phyloP scores from a whole-genome alignment of 2,797 vertebrate species.

The Pagetopsis macropterus region DNA sequence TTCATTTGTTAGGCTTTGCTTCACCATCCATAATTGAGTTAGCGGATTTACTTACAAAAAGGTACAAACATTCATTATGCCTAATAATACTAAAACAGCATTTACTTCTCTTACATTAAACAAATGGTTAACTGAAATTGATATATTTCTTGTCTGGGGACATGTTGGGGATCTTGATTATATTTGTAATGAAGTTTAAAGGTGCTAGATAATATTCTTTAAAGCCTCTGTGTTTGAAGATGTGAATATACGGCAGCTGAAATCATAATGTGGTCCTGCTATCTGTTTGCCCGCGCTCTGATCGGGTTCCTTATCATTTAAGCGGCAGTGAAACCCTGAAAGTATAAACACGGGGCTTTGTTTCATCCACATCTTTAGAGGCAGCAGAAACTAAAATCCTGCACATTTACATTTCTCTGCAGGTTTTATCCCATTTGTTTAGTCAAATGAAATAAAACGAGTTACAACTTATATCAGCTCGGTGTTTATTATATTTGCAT shows the following conservation, averaged over 20 bases:
- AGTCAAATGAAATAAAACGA: background rate
- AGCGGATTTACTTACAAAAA: background rate
- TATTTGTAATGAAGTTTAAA: background rate
- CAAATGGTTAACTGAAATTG: background rate
- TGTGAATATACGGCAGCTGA: background rate
- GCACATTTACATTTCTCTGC: background rate
- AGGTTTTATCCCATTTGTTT: slow-evolving; percentile 2
- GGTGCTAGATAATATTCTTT: background rate
- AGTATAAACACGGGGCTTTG: background rate
- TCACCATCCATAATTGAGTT: background rate
- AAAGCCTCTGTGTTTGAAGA: background rate
- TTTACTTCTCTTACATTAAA: background rate
- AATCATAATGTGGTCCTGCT: background rate
- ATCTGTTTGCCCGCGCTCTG: background rate
- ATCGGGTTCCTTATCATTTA: background rate
- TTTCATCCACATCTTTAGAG: background rate
- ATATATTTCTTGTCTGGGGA: background rate
- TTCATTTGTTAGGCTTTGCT: background rate
- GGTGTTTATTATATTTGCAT: slow-evolving; percentile 16
- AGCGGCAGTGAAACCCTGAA: background rate
- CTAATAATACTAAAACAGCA: background rate
- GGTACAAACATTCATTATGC: background rate
- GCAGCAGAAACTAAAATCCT: background rate
- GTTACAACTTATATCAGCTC: background rate
- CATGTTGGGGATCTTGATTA: background rate